A percentile compares a stretch with the other conserved stretches of the same genome.
Conservation (phyloP, 2,797 vertebrate species). For the Dicrostonyx torquatus region DNA sequence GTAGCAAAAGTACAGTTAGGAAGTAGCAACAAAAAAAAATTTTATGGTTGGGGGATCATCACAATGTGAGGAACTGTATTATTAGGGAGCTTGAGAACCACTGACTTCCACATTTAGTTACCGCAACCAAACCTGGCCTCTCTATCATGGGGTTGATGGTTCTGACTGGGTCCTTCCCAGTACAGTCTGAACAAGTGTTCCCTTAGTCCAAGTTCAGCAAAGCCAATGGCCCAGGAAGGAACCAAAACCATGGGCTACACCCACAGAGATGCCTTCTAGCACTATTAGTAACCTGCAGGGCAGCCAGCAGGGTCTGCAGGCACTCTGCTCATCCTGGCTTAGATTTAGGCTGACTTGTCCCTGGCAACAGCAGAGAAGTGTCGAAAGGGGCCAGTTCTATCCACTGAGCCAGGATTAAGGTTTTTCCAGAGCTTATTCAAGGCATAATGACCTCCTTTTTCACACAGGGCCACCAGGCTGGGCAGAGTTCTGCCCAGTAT, state of each 20-base stretch:
- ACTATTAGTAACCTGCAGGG: neutral
- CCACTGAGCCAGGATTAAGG: neutral
- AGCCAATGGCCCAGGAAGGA: neutral
- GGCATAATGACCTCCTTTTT: accelerated
- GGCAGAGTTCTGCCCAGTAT: accelerated
- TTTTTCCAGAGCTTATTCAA: accelerated
- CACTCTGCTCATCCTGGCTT: neutral
- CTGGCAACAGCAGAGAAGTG: neutral
- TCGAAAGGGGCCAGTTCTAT: accelerated
- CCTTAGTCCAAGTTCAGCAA: accelerated
- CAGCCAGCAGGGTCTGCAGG: neutral
- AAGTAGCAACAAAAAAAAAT: neutral
- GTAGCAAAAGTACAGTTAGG: neutral
- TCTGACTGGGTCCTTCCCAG: accelerated
- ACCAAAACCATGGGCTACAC: accelerated
- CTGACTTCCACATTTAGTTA: neutral
- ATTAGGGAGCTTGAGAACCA: neutral
- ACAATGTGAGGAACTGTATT: neutral
- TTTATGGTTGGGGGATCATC: too few species aligned
- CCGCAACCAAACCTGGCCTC: neutral
- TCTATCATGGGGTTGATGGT: neutral
- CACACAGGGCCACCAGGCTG: accelerated
- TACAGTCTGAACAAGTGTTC: accelerated
- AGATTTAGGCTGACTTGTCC: neutral
- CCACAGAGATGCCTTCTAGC: accelerated